Evolutionary conservation across 2,113 vertebrate species (phyloP).

Genomic region (Cathartes aura): DNA sequence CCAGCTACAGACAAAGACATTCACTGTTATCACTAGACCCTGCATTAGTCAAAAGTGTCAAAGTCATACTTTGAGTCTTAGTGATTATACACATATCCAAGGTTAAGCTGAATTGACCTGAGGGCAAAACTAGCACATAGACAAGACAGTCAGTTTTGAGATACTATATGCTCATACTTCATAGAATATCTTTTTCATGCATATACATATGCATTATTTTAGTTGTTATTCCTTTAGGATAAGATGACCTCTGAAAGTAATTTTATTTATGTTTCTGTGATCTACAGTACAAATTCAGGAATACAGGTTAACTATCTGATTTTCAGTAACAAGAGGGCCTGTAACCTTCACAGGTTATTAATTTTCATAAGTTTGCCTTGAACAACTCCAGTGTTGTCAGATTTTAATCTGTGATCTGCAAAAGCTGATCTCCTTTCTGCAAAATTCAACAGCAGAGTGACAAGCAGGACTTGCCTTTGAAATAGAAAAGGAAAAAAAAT

Average conservation of each 20-base stretch:
- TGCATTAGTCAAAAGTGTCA: not conserved
- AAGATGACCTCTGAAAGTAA: not conserved
- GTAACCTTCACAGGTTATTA: not conserved
- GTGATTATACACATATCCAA: not conserved
- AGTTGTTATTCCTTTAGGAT: not conserved
- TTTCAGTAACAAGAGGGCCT: not conserved
- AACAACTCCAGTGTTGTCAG: not conserved
- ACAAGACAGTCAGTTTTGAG: not conserved
- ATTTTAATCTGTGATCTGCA: not conserved
- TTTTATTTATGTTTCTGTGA: not conserved
- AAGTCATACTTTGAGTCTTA: not conserved
- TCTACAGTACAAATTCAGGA: not conserved
- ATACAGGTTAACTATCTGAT: not conserved
- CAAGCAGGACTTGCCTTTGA: not conserved
- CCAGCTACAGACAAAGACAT: not conserved
- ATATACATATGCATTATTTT: not conserved
- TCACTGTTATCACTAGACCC: not conserved
- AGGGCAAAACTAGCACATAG: not conserved
- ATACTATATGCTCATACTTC: not conserved
- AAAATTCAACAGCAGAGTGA: not conserved
- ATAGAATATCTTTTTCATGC: not conserved
- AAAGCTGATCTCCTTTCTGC: not conserved
- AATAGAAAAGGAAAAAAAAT: not conserved
- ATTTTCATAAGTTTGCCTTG: not conserved
- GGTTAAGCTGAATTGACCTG: not conserved